phyloP scores from a whole-genome alignment of 2,888 invertebrate genomes.

The Troilus luridus region DNA sequence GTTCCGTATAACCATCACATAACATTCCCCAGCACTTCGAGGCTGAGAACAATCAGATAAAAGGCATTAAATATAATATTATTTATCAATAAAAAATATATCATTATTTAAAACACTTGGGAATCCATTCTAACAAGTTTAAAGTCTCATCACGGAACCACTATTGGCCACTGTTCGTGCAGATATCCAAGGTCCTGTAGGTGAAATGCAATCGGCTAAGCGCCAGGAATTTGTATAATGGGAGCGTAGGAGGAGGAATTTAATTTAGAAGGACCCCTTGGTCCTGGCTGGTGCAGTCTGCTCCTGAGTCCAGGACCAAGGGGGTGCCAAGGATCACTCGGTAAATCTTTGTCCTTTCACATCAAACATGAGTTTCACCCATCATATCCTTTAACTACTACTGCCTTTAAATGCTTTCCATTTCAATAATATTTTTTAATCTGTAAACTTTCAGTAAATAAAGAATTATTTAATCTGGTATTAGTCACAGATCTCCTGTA shows the following conservation, averaged over 20 bases:
- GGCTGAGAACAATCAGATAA: no score
- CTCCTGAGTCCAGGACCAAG: neutral
- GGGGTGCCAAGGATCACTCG: neutral
- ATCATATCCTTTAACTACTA: neutral
- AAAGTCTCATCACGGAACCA: neutral
- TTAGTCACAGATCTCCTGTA: no score
- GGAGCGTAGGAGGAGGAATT: slow-evolving; percentile 10
- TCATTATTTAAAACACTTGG: neutral
- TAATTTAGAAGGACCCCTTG: neutral
- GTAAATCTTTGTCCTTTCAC: neutral
- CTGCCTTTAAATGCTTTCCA: neutral
- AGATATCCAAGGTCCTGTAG: neutral
- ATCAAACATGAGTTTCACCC: neutral
- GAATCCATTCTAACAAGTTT: neutral
- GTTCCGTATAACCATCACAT: no score
- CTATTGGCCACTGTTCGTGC: neutral
- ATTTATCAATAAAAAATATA: no score
- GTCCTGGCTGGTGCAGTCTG: neutral
- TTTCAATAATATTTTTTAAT: neutral
- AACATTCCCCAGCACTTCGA: no score
- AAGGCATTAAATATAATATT: no score
- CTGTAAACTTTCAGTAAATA: no score
- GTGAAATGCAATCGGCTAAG: slow-evolving; percentile 6
- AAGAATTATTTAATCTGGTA: no score
- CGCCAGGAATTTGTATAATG: slow-evolving; percentile 23